Conservation (phyloP, 2,888 invertebrate species). For the Aproaerema taeniolella region DNA sequence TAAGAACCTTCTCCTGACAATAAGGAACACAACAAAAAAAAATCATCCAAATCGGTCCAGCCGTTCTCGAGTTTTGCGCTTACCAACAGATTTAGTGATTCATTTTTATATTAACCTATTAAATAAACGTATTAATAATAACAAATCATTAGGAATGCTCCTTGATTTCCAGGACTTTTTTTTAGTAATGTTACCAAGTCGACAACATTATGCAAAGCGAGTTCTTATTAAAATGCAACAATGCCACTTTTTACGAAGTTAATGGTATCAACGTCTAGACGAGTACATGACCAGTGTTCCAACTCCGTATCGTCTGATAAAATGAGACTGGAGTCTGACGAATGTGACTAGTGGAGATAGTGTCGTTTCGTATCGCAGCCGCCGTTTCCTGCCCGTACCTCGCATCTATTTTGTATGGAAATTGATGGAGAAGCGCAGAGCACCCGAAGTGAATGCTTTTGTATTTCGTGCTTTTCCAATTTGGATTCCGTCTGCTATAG, state of each 20-base stretch:
- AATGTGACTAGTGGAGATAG: slow-evolving; percentile 36
- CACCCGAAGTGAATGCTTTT: slow-evolving; percentile 29
- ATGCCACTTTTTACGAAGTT: slow-evolving; percentile 6
- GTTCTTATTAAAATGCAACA: slow-evolving; percentile 2
- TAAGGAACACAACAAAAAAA: no score
- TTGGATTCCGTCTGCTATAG: slow-evolving; percentile 21
- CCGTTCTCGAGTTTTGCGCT: no score
- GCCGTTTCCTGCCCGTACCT: slow-evolving; percentile 39
- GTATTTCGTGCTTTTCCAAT: slow-evolving; percentile 24
- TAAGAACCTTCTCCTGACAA: no score
- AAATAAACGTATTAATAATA: no score
- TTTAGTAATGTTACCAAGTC: neutral
- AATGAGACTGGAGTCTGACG: slow-evolving; percentile 32
- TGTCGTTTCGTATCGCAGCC: slow-evolving; percentile 34
- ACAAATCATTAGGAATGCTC: no score
- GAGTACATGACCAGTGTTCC: slow-evolving; percentile 15
- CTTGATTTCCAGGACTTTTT: no score
- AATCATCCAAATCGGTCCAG: no score
- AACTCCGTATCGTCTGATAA: slow-evolving; percentile 32
- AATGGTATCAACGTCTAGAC: slow-evolving; percentile 16
- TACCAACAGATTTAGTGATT: no score
- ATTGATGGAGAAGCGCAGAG: slow-evolving; percentile 36
- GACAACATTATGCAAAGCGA: neutral
- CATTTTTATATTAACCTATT: no score
- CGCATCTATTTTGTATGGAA: slow-evolving; percentile 53